Conservation (phyloP, 2,797 vertebrate species). For the Eptatretus atami region DNA sequence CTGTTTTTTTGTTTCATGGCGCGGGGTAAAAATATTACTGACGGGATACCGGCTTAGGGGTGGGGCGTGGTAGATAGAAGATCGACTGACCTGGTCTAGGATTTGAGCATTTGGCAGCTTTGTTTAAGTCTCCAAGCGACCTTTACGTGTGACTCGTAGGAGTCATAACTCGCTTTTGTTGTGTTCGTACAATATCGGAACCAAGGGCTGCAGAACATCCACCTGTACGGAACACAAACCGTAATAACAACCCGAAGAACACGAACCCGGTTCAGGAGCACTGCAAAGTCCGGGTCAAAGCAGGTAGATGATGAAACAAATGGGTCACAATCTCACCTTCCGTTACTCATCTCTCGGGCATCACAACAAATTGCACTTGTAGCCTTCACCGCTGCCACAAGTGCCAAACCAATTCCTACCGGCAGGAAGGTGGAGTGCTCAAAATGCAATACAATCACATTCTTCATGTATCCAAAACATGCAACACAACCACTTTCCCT, state of each 20-base stretch:
- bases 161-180: slow-evolving; percentile 64
- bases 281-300: background rate
- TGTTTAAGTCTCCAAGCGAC: slow-evolving; percentile 81
- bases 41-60: background rate
- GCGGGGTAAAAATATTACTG: too few species aligned
- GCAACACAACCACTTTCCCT: too few species aligned
- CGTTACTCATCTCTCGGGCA: slow-evolving; percentile 91
- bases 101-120: slow-evolving; percentile 68
- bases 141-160: slow-evolving; percentile 70
- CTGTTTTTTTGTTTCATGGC: too few species aligned
- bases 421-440: slow-evolving; percentile 5
- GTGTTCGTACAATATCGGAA: slow-evolving; percentile 72
- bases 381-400: slow-evolving; percentile 71
- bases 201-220: slow-evolving; percentile 55
- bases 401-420: slow-evolving; percentile 56
- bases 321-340: slow-evolving; percentile 24
- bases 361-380: slow-evolving; percentile 81
- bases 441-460: too few species aligned
- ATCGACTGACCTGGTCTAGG: slow-evolving; percentile 38
- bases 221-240: slow-evolving; percentile 19
- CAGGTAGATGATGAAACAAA: background rate
- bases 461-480: too few species aligned
- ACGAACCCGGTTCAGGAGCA: background rate
- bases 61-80: background rate
- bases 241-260: background rate